A percentile compares a stretch with the other conserved stretches of the same genome.
Conservation (phyloP, 1,140 invertebrate species). For the Sogatella furcifera region DNA sequence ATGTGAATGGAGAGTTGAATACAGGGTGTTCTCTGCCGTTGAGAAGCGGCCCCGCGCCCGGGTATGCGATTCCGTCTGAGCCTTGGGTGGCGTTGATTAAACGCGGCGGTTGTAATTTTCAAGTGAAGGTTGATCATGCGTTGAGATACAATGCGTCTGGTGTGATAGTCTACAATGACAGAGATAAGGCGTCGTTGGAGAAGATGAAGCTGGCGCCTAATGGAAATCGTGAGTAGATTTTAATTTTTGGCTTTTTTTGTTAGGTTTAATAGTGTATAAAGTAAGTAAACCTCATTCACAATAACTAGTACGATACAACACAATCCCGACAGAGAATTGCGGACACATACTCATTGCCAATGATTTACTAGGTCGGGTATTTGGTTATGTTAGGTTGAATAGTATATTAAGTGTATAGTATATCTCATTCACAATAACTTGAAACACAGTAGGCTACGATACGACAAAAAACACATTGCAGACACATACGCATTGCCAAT, state of each 20-base stretch:
- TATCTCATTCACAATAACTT: too few species aligned
- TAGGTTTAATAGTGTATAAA: too few species aligned
- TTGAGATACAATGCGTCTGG: conserved; percentile 53
- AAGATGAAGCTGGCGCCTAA: conserved; percentile 51
- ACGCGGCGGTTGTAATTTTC: conserved; percentile 60
- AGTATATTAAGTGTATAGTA: too few species aligned
- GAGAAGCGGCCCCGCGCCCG: conserved; percentile 9
- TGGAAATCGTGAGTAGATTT: conserved; percentile 9
- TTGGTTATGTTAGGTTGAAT: too few species aligned
- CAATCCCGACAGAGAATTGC: too few species aligned
- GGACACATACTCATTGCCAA: too few species aligned
- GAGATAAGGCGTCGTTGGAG: conserved; percentile 47
- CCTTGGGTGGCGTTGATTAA: conserved; percentile 67
- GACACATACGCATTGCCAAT: too few species aligned
- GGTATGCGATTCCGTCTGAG: conserved; percentile 33
- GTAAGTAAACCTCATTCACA: too few species aligned
- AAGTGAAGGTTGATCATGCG: conserved; percentile 63
- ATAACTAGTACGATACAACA: too few species aligned
- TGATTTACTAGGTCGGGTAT: too few species aligned
- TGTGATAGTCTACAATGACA: conserved; percentile 65
- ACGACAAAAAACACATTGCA: too few species aligned
- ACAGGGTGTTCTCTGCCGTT: conserved; percentile 50
- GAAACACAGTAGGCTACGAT: too few species aligned
- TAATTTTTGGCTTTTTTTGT: background rate
- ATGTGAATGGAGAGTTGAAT: conserved; percentile 42